Conservation (phyloP, 1,140 invertebrate species). For the Lordiphosa collinella region DNA sequence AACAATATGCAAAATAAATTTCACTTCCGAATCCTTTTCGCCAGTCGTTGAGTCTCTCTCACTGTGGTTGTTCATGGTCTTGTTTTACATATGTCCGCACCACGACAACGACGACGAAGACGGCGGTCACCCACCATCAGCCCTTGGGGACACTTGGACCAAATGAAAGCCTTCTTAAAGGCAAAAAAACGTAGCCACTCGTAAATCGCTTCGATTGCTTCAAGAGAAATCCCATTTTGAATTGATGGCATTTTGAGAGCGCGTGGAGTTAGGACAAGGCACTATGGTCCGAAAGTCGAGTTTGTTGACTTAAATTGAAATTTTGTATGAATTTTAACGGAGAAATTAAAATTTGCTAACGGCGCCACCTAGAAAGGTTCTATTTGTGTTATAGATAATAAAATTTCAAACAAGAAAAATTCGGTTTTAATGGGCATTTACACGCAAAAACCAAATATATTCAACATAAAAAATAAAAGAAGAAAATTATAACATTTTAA, state of each 20-base stretch:
- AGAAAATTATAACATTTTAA: too few relatives aligned
- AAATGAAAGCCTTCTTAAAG: conserved; percentile 63
- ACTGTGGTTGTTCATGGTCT: conserved; percentile 58
- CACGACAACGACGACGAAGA: conserved; percentile 25
- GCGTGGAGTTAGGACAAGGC: background rate
- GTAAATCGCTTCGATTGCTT: conserved; percentile 65
- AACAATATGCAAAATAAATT: conserved; percentile 77
- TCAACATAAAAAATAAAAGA: too few relatives aligned
- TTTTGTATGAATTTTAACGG: too few relatives aligned
- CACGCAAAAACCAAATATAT: too few relatives aligned
- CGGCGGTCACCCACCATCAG: conserved; percentile 42
- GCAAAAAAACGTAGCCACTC: conserved; percentile 39
- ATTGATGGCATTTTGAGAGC: conserved; percentile 60
- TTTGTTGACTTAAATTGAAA: background rate
- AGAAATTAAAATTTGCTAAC: too few relatives aligned
- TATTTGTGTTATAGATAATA: too few relatives aligned
- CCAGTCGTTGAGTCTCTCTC: conserved; percentile 14
- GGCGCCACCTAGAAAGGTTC: too few relatives aligned
- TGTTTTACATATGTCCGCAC: conserved; percentile 79
- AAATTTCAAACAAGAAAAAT: too few relatives aligned
- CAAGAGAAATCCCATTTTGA: conserved; percentile 62
- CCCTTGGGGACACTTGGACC: conserved; percentile 63
- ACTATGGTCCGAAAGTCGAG: background rate
- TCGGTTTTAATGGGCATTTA: too few relatives aligned
- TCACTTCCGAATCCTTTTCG: conserved; percentile 75